A percentile compares a stretch with the other conserved stretches of the same genome.
phyloP scores from a whole-genome alignment of 2,888 invertebrate genomes.

The Lypha dubia region DNA sequence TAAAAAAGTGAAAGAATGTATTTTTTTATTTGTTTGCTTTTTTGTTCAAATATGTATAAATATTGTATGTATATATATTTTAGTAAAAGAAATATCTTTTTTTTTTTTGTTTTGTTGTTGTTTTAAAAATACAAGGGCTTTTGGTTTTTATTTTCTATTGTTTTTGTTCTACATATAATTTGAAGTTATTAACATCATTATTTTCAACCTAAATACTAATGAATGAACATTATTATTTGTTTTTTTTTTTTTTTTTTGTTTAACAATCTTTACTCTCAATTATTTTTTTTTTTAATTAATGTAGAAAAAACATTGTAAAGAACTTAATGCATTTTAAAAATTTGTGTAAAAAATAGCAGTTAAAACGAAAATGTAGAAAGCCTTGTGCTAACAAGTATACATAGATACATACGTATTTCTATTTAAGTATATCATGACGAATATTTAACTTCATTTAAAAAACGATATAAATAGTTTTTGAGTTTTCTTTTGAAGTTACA shows the following conservation, averaged over 20 bases:
- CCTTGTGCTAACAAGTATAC: too few relatives aligned
- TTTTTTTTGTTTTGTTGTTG: too few relatives aligned
- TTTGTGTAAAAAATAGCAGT: conserved; percentile 4
- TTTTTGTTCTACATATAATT: conserved; percentile 66
- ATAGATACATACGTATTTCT: too few relatives aligned
- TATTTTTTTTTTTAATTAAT: conserved; percentile 31
- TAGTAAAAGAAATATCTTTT: conserved; percentile 57
- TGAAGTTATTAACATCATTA: conserved; percentile 69
- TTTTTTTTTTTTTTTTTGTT: too few relatives aligned
- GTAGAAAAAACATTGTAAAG: conserved; percentile 27
- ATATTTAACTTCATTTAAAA: not conserved
- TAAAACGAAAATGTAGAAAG: not conserved
- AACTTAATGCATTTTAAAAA: conserved; percentile 37
- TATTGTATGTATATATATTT: conserved; percentile 29
- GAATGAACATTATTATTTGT: conserved; percentile 59
- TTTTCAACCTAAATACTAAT: conserved; percentile 58
- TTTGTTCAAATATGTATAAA: conserved; percentile 33
- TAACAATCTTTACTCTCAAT: conserved; percentile 72
- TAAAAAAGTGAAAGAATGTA: conserved; percentile 68
- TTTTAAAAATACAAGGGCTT: conserved; percentile 45
- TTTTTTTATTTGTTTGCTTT: conserved; percentile 30
- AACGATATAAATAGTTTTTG: not conserved
- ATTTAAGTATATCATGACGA: not conserved
- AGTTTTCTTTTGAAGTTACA: not conserved
- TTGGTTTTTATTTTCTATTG: conserved; percentile 33